phyloP scores from a whole-genome alignment of 2,888 invertebrate genomes.

The Saturnia pavonia region DNA sequence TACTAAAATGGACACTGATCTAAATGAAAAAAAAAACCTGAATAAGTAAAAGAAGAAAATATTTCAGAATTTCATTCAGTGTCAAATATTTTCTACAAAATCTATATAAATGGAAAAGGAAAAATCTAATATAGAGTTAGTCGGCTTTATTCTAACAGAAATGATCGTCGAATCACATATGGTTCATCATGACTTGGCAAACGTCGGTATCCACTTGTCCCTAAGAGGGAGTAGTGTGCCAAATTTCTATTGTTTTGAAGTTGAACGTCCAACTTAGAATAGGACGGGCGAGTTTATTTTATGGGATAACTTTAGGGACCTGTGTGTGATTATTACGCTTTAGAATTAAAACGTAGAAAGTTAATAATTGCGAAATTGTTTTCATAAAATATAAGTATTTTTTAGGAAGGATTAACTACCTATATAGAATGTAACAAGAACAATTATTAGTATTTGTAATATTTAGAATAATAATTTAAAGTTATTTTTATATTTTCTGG shows the following conservation, averaged over 20 bases:
- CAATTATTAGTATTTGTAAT: neutral
- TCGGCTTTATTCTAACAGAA: conserved; percentile 20
- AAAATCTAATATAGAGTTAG: conserved; percentile 14
- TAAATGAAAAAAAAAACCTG: neutral
- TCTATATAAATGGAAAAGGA: neutral
- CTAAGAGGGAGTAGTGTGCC: conserved; percentile 35
- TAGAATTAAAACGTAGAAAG: neutral
- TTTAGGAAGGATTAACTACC: too few species aligned
- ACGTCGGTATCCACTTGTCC: conserved; percentile 35
- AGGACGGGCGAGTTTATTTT: conserved; percentile 35
- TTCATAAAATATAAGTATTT: neutral
- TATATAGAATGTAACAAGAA: neutral
- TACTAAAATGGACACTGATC: neutral
- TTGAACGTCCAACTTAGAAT: conserved; percentile 31
- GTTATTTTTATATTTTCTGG: too few species aligned
- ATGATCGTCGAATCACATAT: conserved; percentile 28
- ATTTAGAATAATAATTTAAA: too few species aligned
- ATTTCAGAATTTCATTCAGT: neutral
- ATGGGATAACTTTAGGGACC: conserved; percentile 40
- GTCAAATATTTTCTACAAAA: neutral
- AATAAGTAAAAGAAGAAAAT: neutral
- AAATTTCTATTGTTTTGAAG: conserved; percentile 47
- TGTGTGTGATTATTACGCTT: conserved; percentile 24
- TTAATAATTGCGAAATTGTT: neutral
- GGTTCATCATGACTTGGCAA: conserved; percentile 45